Base-by-base conservation (phyloP, 2,888 invertebrate species). In the Deilephila porcellus region DNA sequence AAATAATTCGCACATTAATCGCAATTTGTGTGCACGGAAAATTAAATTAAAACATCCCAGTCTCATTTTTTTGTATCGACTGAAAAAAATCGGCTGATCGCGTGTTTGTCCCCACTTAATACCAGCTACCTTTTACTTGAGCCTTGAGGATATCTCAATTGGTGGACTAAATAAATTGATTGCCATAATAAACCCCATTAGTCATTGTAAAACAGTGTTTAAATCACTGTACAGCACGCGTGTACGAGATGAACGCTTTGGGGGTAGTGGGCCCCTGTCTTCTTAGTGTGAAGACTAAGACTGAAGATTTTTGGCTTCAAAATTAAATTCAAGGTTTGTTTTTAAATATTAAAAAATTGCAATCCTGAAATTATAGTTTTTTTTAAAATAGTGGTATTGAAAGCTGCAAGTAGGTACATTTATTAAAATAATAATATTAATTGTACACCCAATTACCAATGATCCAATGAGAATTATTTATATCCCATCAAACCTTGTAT, bases 171-270 rank as follows among this genome's bases (percentile, higher is more conserved):
- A 91, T 91, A 91, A 92, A 93, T 92, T 92, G 91, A 91, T 92
- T 88, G 90, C 87, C 83, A 86, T 93, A 93, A 93, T 92, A 92
- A 90, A 88, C 86, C 88, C 91, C 89, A 94, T 94, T 94, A 93
- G 94, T 94, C 90, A 91, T 89, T 87, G 85, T 77, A 84, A 86
- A 83, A 82, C 80, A 84, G 82, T 85, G 86, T 86, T 91, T 93
- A 91, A 92, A 92, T 93, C 92, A 92, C 85, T 85, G 76, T 71
- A 52, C 73, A 72, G 37, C 73, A 73, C 53, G 82, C 71, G 85
- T 82, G 45, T 89, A 88, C 88, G 89, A 89, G 85, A 87, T 84
- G 81, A 80, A 75, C 77, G 74, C 78, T 14, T 45, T n/a, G 25
- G 67, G 64, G 64, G 67, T 11, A 4, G 5, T 67, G 67, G 45